Conservation (phyloP, 2,888 invertebrate species). For the Carabus problematicus region DNA sequence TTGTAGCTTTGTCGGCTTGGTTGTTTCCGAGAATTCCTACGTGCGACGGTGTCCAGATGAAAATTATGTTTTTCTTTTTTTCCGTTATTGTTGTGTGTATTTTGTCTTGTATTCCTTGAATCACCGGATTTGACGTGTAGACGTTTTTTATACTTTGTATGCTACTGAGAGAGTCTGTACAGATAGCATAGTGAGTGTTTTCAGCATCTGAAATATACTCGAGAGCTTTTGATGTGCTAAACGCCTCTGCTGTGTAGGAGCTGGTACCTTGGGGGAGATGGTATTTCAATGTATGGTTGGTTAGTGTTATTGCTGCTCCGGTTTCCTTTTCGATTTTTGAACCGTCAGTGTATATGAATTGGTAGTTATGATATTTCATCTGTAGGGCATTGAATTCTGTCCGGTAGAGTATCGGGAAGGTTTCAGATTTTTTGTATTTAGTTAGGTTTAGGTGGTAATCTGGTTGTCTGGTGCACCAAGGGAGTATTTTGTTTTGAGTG, state of each 20-base stretch:
- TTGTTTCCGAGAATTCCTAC: slow-evolving; percentile 5
- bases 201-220: background rate
- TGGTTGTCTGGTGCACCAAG: background rate
- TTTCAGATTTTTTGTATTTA: slow-evolving; percentile 10
- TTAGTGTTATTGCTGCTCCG: background rate
- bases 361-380: background rate
- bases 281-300: background rate
- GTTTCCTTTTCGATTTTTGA: background rate
- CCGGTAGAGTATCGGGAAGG: background rate
- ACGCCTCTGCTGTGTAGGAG: background rate
- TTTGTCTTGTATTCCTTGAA: background rate
- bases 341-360: background rate
- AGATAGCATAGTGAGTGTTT: too few species aligned
- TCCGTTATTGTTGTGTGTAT: background rate
- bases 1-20: slow-evolving; percentile 10
- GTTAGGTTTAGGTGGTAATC: background rate
- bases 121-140: background rate
- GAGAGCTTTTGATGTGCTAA: background rate
- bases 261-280: background rate
- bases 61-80: background rate
- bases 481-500: background rate
- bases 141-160: background rate
- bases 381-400: background rate
- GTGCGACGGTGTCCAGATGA: background rate
- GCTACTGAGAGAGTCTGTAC: too few species aligned